These are phyloP conservation scores for Cryptoleucopteryx plumbea DNA, from an alignment of 2,113 vertebrate species.

Conservation along the genomic window DNA sequence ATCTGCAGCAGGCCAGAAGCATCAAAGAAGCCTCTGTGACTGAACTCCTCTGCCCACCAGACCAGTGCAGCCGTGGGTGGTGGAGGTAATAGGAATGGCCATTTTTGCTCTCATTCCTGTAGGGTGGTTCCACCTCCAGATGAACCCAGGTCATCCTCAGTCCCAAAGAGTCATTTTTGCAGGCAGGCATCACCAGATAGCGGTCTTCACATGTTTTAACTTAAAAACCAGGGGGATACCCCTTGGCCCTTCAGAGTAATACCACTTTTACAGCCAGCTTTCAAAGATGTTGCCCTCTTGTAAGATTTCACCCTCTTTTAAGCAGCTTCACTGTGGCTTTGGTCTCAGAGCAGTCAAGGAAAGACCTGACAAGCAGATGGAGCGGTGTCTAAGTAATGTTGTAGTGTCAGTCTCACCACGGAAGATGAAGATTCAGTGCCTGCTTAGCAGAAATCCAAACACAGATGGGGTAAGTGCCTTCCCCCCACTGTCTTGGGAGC, in stretches of 20 bases:
- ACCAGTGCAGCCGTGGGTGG: neutral
- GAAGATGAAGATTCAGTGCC: neutral
- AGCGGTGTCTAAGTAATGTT: neutral
- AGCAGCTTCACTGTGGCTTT: neutral
- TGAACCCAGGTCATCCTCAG: neutral
- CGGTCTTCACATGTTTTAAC: neutral
- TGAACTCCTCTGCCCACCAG: neutral
- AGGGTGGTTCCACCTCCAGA: neutral
- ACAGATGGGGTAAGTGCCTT: neutral
- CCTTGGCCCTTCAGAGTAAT: neutral
- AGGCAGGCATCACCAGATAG: neutral
- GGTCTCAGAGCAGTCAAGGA: neutral
- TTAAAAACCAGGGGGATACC: neutral
- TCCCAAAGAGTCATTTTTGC: neutral
- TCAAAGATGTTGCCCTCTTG: neutral
- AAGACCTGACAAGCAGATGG: neutral
- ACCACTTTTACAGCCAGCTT: neutral
- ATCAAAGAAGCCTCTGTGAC: neutral
- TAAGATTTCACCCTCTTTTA: neutral
- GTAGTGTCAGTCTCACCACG: neutral
- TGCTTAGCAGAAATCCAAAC: neutral
- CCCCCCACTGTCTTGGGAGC: neutral
- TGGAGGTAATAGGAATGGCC: neutral
- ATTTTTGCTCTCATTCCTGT: neutral
- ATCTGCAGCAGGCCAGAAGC: neutral